Base-by-base conservation (phyloP, 2,888 invertebrate species). In the Scaptomyza parva region DNA sequence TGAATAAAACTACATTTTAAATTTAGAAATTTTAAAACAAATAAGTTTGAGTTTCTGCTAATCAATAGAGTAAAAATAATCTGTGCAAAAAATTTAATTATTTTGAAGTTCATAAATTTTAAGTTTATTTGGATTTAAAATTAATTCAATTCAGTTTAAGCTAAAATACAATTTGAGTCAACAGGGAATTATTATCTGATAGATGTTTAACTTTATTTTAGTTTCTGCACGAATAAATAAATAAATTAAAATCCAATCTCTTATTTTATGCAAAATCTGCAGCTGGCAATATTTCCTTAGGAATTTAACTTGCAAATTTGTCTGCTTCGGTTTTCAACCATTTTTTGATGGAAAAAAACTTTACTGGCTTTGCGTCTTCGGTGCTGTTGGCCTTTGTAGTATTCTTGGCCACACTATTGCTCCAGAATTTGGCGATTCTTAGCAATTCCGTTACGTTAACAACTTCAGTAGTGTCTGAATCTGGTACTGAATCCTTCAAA, bases 301-400 rank as follows among this genome's bases (percentile, higher is more conserved):
- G 5, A 5, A 8, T 2, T 17, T 17, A 2, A 11, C 51, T 43
- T 14, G 55, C 33, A 33, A 33, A 63, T 5, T 14, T 58, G 11
- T 54, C 50, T 0, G 22, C 1, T 20, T 69, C 69, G 47, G 61
- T 59, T 3, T 0, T 20, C 9, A 70, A 37, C 73, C 75, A 75
- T 18, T 75, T 44, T 3, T 41, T 51, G n/a, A 73, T 45, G 0
- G 17, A 18, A 7, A 74, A 53, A 11, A 37, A 43, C 18, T 61
- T 75, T 0, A 4, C 11, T 1, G 60, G 57, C n/a, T 40, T 45
- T 9, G 24, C n/a, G 0, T 18, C 0, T 8, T 9, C 0, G 4
- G 18, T 39, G 1, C 5, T 8, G n/a, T 5, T 45, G 0, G 5
- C 9, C 1, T 7, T 14, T 0, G 51, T 48, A 14, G 0, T 7